Evolutionary conservation across 2,113 vertebrate genomes (phyloP), one percentile per base, ranked within the genome.

Genomic region (Trematomus loennbergii): DNA sequence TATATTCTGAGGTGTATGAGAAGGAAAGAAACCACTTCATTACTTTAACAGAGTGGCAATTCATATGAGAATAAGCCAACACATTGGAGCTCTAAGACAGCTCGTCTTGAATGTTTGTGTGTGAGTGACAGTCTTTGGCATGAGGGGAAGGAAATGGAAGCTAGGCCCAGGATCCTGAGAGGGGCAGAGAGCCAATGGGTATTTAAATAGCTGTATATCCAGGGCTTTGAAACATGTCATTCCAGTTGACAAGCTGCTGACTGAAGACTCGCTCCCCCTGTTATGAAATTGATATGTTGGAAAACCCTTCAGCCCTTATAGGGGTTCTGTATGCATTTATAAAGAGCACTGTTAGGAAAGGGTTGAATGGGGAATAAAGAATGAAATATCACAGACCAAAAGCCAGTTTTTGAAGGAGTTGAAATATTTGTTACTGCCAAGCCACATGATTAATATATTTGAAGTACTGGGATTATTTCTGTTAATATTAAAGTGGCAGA

Each of bases 131-230:
- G 75, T 59, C 62, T 84, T 64, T 64, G 68, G 62, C 65, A 52
- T 45, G 43, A 87, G 69, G 43, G 65, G 20, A 73, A 13, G 74
- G 62, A 71, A 69, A 40, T 69, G 11, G 25, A 65, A 16, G 54
- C 74, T 84, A 75, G 81, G 66, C 53, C 71, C 62, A 11, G 65
- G 64, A 77, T 76, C 83, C 58, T 46, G 20, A 78, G 72, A 40
- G 72, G 78, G 61, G 68, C 82, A 75, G 36, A 12, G 69, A 62
- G 84, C 82, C 72, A 76, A 69, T 67, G 72, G 81, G 79, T 87
- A 69, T 87, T 88, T 87, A 84, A 91, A 88, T 79, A 84, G 74
- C 73, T 77, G 72, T 66, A 79, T 57, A 83, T 79, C 76, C 58
- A 16, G 16, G 63, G 60, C 78, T 91, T 83, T 76, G 75, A 89